Evolutionary conservation across 2,888 invertebrate genomes (phyloP), one percentile per base, ranked within the genome.

Genomic region (Eurytoma adleriae): DNA sequence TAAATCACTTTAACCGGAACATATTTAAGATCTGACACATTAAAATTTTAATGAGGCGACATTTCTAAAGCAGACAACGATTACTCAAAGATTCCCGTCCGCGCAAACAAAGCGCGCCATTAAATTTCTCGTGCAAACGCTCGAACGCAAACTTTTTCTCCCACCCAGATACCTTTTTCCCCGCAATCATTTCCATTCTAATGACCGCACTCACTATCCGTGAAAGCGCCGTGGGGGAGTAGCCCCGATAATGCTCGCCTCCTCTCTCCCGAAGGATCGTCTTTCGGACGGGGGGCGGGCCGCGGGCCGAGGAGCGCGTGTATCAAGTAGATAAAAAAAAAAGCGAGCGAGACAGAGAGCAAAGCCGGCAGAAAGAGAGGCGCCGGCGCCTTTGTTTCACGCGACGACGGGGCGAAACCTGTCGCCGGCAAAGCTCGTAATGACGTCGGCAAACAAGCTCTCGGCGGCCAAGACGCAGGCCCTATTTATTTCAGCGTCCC

Each of bases 401-500:
- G 74, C 54, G 62, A 61, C 66, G 62, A 61, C 56, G 76, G 66
- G 66, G 61, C 13, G n/a, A 40, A 68, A 81, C 57, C 78, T 78
- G 83, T 80, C 82, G 78, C 61, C 71, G 69, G 74, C 81, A 78
- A 81, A 82, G 73, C 82, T 71, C 73, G 79, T 84, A 84, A 85
- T 82, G 83, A 83, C 78, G 71, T 72, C 61, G 82, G 83, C 81
- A 85, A 85, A 86, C 83, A 84, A 84, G 84, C 78, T 75, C 82
- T 77, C 73, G 76, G 71, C 18, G 71, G 56, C 71, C 40, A 62
- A 74, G 80, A 59, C 78, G 64, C 79, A 71, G 75, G 69, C 75
- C 67, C 73, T 81, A 84, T 85, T 83, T 85, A 83, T 84, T 83
- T 79, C 79, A 70, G 61, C 67, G 30, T 62, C 69, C 48, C 75